Conservation (phyloP, 2,888 invertebrate genomes). For the Cosmorhoe ocellata region DNA sequence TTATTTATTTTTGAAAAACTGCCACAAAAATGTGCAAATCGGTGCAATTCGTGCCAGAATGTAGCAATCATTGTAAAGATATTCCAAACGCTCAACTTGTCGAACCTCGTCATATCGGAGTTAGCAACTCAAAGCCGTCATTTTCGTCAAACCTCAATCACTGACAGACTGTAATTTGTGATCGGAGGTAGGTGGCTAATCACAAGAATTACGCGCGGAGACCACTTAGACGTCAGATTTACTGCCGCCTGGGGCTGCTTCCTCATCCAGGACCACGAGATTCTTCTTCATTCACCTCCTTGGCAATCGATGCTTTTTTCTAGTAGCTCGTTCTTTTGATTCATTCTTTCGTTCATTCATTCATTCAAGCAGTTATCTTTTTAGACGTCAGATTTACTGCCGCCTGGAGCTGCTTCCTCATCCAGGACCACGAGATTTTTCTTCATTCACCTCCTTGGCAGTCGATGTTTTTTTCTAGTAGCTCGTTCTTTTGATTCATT, state of each 20-base stretch:
- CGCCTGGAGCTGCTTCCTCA: constrained; percentile 36
- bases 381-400: constrained; percentile 49
- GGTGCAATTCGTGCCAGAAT: background rate
- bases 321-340: too few species aligned
- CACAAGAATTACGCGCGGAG: constrained; percentile 41
- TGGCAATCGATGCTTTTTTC: too few species aligned
- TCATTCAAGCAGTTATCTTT: too few species aligned
- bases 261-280: constrained; percentile 1
- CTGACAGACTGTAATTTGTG: constrained; percentile 42
- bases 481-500: too few species aligned
- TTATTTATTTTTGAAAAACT: too few species aligned
- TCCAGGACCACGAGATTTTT: background rate
- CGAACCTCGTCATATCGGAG: constrained; percentile 9
- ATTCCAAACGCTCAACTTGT: constrained; percentile 1
- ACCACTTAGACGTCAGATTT: constrained; percentile 50
- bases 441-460: background rate
- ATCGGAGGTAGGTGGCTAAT: constrained; percentile 43
- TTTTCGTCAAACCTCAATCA: constrained; percentile 19
- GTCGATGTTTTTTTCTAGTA: too few species aligned
- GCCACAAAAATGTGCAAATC: background rate
- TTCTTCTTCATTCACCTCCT: background rate
- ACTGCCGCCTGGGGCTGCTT: constrained; percentile 40
- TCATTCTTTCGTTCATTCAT: too few species aligned
- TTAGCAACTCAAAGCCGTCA: constrained; percentile 16
- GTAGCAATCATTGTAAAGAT: background rate